Evolutionary conservation across 2,888 invertebrate species (phyloP), one percentile per base, ranked within the genome.

Genomic region (Microctonus brassicae): DNA sequence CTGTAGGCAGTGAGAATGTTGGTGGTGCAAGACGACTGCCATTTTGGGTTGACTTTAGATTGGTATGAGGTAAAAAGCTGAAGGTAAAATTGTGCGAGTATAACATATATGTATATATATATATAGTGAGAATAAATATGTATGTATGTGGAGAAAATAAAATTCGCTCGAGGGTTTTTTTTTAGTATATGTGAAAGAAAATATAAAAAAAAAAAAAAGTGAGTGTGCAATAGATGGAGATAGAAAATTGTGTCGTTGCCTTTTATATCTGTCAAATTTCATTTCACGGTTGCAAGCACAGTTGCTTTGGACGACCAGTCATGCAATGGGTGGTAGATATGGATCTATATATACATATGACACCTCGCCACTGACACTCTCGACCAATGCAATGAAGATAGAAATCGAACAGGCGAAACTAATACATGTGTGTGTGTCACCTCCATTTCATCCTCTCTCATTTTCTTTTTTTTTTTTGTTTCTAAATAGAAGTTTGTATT

Each of bases 221-320:
- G 70, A 63, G 73, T 63, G n/a, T n/a, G n/a, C n/a, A n/a, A n/a
- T n/a, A n/a, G n/a, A 68, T 67, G 63, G 72, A 62, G 69, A 61
- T 58, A 52, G 73, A 66, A 26, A n/a, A 20, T 13, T 34, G 63
- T 52, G 74, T 79, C 77, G 79, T 79, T 81, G 81, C 24, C 33
- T 63, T 29, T 83, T 82, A 81, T 84, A 86, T 84, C 85, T 85
- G 86, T 86, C 87, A 87, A 87, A 87, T 87, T 86, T 86, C 83
- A 85, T 86, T 87, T 87, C 85, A 86, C 86, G 86, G 83, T 81
- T 78, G 81, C 78, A 75, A 81, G 82, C 78, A 75, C 66, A 79
- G 76, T 78, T 80, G 69, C 72, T 73, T 74, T 70, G 67, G 70
- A 68, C 66, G 69, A 68, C 58, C 52, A 74, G 73, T 78, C 73